phyloP scores from a whole-genome alignment of 2,888 invertebrate genomes.

The Trichopria drosophilae region DNA sequence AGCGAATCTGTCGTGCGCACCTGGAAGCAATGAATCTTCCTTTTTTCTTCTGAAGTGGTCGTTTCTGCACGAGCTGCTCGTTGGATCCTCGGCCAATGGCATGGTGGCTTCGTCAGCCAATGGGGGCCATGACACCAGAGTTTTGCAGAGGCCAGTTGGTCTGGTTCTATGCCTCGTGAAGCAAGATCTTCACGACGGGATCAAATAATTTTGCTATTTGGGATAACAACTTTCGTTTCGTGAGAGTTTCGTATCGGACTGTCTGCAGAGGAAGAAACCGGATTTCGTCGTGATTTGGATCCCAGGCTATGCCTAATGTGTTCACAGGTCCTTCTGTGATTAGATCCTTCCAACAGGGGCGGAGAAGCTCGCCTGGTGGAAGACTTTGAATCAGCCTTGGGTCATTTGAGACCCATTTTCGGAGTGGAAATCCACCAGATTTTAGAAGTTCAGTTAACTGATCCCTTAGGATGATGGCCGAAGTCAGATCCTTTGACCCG shows the following conservation, averaged over 20 bases:
- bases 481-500: neutral
- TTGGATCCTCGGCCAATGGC: no score
- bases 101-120: no score
- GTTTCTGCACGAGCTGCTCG: no score
- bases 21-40: no score
- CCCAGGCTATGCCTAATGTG: neutral
- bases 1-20: no score
- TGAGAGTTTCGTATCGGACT: neutral
- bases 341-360: neutral
- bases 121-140: no score
- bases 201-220: neutral
- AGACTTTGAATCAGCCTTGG: neutral
- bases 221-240: neutral
- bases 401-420: conserved; percentile 2
- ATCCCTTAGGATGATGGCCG: neutral
- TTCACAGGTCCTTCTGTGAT: neutral
- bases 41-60: no score
- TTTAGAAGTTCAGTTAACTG: neutral
- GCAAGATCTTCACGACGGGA: no score
- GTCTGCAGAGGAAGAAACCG: neutral
- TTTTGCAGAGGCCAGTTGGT: no score
- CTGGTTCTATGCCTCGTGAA: no score
- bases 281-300: neutral
- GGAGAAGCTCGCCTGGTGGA: neutral
- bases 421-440: no score